These are phyloP conservation scores for Neomonachus schauinslandi DNA, from an alignment of 2,113 vertebrate species.

Conservation along the genomic window DNA sequence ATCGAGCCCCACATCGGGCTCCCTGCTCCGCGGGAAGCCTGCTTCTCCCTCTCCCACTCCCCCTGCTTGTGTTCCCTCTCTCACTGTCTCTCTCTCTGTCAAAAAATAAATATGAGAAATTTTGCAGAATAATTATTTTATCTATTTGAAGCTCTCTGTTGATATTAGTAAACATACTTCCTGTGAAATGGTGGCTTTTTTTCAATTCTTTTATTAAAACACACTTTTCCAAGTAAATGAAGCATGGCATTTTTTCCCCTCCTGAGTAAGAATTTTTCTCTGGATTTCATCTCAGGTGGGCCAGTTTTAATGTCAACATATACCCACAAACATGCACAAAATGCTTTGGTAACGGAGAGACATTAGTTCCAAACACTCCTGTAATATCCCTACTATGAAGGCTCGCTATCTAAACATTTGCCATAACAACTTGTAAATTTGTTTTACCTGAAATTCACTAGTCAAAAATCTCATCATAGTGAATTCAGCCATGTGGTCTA, in stretches of 20 bases:
- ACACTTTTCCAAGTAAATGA: not conserved
- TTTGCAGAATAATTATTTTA: not conserved
- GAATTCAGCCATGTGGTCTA: not conserved
- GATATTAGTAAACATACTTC: constrained; percentile 3
- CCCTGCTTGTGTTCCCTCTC: too few relatives aligned
- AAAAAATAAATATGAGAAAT: not conserved
- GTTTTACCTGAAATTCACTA: not conserved
- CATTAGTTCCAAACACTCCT: not conserved
- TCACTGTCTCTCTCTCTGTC: too few relatives aligned
- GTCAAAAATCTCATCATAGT: not conserved
- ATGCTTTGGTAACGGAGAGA: not conserved
- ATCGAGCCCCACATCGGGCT: too few relatives aligned
- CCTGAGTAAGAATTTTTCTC: not conserved
- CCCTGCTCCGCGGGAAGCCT: too few relatives aligned
- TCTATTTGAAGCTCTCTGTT: not conserved
- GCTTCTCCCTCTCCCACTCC: too few relatives aligned
- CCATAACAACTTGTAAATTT: not conserved
- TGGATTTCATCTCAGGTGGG: not conserved
- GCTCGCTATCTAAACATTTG: not conserved
- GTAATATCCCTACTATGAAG: not conserved
- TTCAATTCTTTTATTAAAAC: not conserved
- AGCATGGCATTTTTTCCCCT: not conserved
- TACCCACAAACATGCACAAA: not conserved
- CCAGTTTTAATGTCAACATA: not conserved
- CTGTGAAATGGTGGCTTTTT: not conserved